Percentiles rank a stretch among this genome's conserved stretches.
phyloP scores from a whole-genome alignment of 1,140 invertebrate species.

The Aleiodes sp. region DNA sequence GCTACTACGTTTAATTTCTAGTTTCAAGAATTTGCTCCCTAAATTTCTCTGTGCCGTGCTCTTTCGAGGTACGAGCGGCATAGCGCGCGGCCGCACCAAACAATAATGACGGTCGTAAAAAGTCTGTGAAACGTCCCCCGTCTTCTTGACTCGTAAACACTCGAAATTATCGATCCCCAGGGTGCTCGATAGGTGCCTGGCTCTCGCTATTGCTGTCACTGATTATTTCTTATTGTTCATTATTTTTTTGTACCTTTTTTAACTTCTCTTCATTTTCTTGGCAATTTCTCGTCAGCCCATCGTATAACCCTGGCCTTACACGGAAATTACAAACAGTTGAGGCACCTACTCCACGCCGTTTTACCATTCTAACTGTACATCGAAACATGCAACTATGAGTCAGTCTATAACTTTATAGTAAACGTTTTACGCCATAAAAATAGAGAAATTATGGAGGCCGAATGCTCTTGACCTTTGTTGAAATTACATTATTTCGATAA shows the following conservation, averaged over 20 bases:
- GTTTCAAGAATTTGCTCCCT: constrained; percentile 44
- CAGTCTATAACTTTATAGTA: constrained; percentile 5
- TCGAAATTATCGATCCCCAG: constrained; percentile 44
- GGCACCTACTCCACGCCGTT: neutral
- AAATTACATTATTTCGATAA: constrained; percentile 12
- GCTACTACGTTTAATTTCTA: constrained; percentile 39
- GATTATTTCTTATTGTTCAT: constrained; percentile 18
- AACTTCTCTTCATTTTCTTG: neutral
- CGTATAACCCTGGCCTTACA: neutral
- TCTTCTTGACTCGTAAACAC: constrained; percentile 47
- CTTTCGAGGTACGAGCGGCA: neutral
- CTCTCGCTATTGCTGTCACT: constrained; percentile 11
- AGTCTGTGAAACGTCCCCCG: constrained; percentile 32
- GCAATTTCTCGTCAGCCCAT: neutral
- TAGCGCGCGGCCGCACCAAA: constrained; percentile 15
- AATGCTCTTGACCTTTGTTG: neutral
- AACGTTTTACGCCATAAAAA: constrained; percentile 1
- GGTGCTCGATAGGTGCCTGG: constrained; percentile 25
- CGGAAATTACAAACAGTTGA: constrained; percentile 31
- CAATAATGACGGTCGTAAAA: constrained; percentile 47
- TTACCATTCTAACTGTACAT: constrained; percentile 17
- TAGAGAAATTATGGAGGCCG: neutral
- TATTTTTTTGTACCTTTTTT: constrained; percentile 16
- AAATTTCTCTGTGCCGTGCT: neutral
- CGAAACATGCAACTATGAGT: constrained; percentile 20